Conservation (phyloP, 2,113 vertebrate genomes). For the Pelodiscus sinensis region DNA sequence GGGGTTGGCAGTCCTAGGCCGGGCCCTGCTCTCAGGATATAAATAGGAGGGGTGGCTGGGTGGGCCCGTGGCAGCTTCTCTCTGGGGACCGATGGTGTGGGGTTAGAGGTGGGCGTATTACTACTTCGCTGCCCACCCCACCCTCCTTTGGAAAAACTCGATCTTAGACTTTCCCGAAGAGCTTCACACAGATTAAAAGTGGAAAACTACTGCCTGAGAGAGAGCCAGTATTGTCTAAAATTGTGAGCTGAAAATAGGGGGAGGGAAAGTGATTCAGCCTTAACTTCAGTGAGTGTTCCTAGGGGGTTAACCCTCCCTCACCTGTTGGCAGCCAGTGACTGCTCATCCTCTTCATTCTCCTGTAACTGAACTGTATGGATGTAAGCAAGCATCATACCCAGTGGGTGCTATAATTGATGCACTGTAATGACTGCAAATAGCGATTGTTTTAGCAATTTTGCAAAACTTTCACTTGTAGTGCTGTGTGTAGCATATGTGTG, state of each 20-base stretch:
- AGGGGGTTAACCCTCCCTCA: neutral
- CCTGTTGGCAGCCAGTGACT: no score
- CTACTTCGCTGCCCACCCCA: neutral
- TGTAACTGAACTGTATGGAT: no score
- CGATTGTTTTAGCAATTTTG: neutral
- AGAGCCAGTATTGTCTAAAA: neutral
- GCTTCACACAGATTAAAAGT: neutral
- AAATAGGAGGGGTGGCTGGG: neutral
- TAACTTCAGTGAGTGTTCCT: fast-evolving
- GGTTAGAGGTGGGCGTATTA: neutral
- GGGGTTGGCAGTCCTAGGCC: no score
- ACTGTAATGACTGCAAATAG: neutral
- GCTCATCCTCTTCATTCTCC: neutral
- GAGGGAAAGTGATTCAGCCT: neutral
- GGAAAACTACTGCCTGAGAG: neutral
- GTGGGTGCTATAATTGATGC: neutral
- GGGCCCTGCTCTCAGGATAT: neutral
- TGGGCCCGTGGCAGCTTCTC: neutral
- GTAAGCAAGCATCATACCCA: neutral
- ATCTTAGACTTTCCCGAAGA: neutral
- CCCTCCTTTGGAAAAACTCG: neutral
- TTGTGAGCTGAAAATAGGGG: neutral
- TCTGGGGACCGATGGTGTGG: neutral
- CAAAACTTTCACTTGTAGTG: neutral
- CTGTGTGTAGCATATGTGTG: neutral